Base-by-base conservation (phyloP, 2,113 vertebrate genomes). In the Mustelus asterias region DNA sequence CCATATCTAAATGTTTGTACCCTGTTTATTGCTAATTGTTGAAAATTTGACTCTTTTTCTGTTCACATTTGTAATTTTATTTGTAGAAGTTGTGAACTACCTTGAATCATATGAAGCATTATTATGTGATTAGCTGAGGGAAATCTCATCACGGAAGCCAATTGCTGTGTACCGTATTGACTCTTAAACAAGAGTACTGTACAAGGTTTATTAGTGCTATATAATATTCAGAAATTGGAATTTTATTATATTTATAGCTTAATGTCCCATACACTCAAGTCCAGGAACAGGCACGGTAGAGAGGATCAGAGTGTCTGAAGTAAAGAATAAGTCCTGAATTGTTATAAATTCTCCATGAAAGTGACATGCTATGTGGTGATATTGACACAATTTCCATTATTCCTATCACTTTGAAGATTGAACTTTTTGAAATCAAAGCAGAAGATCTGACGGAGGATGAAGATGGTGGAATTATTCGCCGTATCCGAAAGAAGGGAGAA, bases 391-490 rank as follows among this genome's bases (percentile, higher is more conserved):
- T 65, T 93, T 65, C 18, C 18, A 22, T 65, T 93, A 20, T 90
- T 67, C 26, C 41, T 60, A 80, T 44, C n/a, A 5, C 88, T 96
- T 54, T 96, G 9, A 92, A 99, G 99, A 98, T 99, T 67, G 99
- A 99, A 96, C 97, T 99, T 86, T 99, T 99, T 97, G 98, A 99
- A 94, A 99, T 99, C 97, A 98, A 97, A 78, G 99, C 98, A 0
- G 99, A 99, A 96, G 99, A 99, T 96, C 97, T 99, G 85, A 99
- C 98, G 0, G 98, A 98, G 0, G 98, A 98, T 0, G 99, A 99
- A 97, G 99, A 99, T 37, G 99, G 98, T 0, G 99, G 99, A 95
- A 99, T 99, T 96, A 98, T 99, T 90, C 98, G 98, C 70, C 98
- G 99, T 95, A 99, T 99, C 96, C 97, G 97, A 96, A 98, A 97